Base-by-base conservation (phyloP, 2,888 invertebrate genomes). In the Nomada ruficornis region DNA sequence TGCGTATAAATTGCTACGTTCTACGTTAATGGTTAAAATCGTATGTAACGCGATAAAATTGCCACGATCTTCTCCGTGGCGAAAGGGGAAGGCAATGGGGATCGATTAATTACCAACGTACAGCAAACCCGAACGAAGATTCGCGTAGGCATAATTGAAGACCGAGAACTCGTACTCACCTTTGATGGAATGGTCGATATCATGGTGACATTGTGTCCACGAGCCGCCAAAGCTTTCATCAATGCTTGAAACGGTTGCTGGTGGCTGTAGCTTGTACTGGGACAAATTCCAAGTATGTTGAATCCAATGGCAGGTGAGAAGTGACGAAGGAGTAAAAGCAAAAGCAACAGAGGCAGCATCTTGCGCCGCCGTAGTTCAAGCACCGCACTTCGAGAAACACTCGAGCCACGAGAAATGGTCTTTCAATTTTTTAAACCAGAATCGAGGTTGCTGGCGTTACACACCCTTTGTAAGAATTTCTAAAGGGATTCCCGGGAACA, bases 231-330 rank as follows among this genome's bases (percentile, higher is more conserved):
- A 69, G 91, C 89, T 79, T 91, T 92, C 93, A 91, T 92, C 80
- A 93, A 82, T 52, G 92, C 91, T 78, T 92, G 92, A 86, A 92
- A 93, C 52, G 93, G 92, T 81, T 93, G 92, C 75, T 93, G 93
- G 86, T 93, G 92, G 71, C 93, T 93, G 82, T 91, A 93, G 88
- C 92, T 92, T 44, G 89, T 71, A 82, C 91, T 91, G 11, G 92
- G 92, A 83, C 91, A 92, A 80, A 93, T 92, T 71, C 91, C 93
- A 52, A 92, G 87, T 73, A 93, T 93, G 68, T 86, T 89, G 84
- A 90, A 93, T 71, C 88, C 88, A 36, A 69, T 59, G 73, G 29
- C 54, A 47, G 52, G 42, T 1, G 80, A 63, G 67, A 80, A 63
- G 62, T 57, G 67, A 50, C 57, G 75, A 67, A 78, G 50, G 52